A percentile compares a stretch with the other conserved stretches of the same genome.
These are phyloP conservation scores for Lepidonotus clava DNA, from an alignment of 2,888 invertebrate genomes.

Conservation along the genomic window DNA sequence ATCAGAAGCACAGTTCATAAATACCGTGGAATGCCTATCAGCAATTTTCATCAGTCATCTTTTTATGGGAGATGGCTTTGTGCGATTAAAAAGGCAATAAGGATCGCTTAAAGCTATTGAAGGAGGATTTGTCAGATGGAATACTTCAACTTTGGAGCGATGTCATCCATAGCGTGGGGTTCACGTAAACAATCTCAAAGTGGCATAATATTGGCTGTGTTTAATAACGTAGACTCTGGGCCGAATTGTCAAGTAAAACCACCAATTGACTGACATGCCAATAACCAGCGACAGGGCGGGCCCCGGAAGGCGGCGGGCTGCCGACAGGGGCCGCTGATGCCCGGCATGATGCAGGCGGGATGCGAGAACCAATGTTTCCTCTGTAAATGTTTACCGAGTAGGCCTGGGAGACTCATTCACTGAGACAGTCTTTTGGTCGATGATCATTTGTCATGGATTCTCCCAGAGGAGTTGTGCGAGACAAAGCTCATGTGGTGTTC, in stretches of 20 bases:
- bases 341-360: conserved; percentile 27
- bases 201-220: not conserved
- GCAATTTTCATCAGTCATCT: not conserved
- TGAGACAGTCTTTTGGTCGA: conserved; percentile 4
- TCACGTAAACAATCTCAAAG: not conserved
- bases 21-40: too few relatives aligned
- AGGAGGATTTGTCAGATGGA: conserved; percentile 1
- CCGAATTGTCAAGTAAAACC: not conserved
- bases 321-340: not conserved
- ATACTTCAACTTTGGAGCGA: not conserved
- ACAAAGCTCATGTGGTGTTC: not conserved
- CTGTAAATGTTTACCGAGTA: conserved; percentile 46
- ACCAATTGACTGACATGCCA: not conserved
- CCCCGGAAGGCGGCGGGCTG: not conserved
- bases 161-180: not conserved
- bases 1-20: too few relatives aligned
- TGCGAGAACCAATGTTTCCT: conserved; percentile 50
- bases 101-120: not conserved
- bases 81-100: not conserved
- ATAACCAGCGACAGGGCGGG: not conserved
- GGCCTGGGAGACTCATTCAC: conserved; percentile 43
- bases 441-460: conserved; percentile 45
- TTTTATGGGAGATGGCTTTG: not conserved
- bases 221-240: not conserved
- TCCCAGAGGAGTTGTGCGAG: not conserved